Conservation (phyloP, 2,888 invertebrate genomes). For the Plagiodera versicolora region DNA sequence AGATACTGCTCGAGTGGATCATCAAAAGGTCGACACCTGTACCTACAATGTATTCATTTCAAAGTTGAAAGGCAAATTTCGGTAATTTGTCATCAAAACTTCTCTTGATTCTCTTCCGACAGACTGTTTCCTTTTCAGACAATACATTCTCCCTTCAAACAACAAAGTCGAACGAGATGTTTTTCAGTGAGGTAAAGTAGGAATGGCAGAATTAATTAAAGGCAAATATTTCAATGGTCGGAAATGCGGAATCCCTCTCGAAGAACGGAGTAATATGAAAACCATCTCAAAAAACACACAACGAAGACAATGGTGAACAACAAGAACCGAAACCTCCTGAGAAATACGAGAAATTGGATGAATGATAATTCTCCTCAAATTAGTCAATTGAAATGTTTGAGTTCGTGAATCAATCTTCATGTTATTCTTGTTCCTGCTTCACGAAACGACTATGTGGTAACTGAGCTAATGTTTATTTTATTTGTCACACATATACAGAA, state of each 20-base stretch:
- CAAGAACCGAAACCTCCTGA: no score
- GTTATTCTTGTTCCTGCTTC: no score
- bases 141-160: slow-evolving; percentile 3
- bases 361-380: no score
- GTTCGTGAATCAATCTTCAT: no score
- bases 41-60: slow-evolving; percentile 4
- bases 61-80: slow-evolving; percentile 2
- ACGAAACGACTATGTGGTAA: no score
- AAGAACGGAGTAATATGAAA: neutral
- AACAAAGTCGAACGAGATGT: slow-evolving; percentile 4
- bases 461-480: no score
- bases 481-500: no score
- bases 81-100: slow-evolving; percentile 8
- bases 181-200: neutral
- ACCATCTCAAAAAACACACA: neutral
- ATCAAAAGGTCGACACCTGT: neutral
- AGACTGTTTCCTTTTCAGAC: slow-evolving; percentile 7
- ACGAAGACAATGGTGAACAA: no score
- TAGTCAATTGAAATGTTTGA: no score
- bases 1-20: neutral
- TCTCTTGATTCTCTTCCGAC: slow-evolving; percentile 2
- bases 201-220: neutral
- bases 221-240: neutral
- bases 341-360: no score
- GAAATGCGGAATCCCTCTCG: neutral